Conservation (phyloP, 2,113 vertebrate species). For the Ctenomys sociabilis region DNA sequence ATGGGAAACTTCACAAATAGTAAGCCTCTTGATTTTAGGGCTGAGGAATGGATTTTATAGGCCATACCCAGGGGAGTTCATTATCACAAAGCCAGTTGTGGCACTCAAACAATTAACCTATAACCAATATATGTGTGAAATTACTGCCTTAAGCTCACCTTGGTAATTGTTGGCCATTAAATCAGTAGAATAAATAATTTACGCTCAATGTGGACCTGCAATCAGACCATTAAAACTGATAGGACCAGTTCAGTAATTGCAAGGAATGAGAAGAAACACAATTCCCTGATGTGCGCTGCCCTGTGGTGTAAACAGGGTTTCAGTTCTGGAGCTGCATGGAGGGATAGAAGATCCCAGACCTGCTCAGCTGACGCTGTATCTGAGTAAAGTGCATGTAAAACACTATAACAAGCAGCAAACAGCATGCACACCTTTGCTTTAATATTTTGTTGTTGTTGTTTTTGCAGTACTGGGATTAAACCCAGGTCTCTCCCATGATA, state of each 20-base stretch:
- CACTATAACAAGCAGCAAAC: neutral
- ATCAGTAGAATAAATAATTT: constrained; percentile 89
- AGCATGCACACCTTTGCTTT: neutral
- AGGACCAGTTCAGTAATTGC: constrained; percentile 84
- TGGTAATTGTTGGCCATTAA: constrained; percentile 85
- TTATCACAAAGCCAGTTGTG: constrained; percentile 71
- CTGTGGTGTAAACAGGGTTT: constrained; percentile 74
- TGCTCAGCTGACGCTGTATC: constrained; percentile 19
- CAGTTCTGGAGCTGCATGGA: constrained; percentile 63
- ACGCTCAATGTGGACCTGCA: constrained; percentile 83
- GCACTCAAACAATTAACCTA: constrained; percentile 87
- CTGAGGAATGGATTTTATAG: constrained; percentile 83
- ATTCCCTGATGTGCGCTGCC: constrained; percentile 78
- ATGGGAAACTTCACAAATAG: constrained; percentile 71
- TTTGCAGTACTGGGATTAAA: neutral
- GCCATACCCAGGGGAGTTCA: constrained; percentile 84
- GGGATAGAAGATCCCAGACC: constrained; percentile 68
- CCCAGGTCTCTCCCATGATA: neutral
- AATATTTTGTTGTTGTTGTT: neutral
- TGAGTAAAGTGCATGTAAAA: constrained; percentile 14
- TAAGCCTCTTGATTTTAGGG: constrained; percentile 66
- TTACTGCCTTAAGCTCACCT: constrained; percentile 84
- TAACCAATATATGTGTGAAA: constrained; percentile 83
- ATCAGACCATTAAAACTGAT: constrained; percentile 83
- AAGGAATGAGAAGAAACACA: constrained; percentile 85